A percentile compares a stretch with the other conserved stretches of the same genome.
Conservation (phyloP, 2,888 invertebrate genomes). For the Hoplodrina blanda region DNA sequence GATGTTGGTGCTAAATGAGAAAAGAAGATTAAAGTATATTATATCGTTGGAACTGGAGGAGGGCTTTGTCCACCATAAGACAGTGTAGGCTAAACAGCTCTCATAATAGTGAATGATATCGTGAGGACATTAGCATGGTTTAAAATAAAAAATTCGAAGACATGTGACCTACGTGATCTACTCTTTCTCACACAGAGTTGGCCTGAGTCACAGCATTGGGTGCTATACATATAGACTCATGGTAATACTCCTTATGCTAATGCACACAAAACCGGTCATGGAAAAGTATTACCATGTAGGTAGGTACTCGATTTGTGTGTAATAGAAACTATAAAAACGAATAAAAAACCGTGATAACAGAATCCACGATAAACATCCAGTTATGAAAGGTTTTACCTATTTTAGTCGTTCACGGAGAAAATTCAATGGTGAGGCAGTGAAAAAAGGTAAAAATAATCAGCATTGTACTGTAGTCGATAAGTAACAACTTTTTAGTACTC, state of each 20-base stretch:
- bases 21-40: background rate
- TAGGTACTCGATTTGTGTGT: background rate
- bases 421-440: background rate
- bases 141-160: no score
- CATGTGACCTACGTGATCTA: no score
- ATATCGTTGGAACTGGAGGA: background rate
- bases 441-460: conserved; percentile 11
- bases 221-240: background rate
- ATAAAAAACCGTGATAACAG: conserved; percentile 11
- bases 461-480: conserved; percentile 4
- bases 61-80: no score
- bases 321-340: conserved; percentile 6
- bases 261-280: background rate
- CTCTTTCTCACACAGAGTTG: no score
- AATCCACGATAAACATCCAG: conserved; percentile 40
- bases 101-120: no score
- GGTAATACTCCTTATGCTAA: background rate
- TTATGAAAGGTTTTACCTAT: conserved; percentile 1
- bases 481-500: background rate
- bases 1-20: conserved; percentile 18
- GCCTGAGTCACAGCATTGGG: background rate
- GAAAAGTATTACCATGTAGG: background rate
- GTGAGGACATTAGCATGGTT: no score
- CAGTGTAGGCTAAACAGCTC: no score
- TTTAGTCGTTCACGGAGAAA: background rate